These are phyloP conservation scores for Drosophila helvetica DNA, from an alignment of 2,888 invertebrate genomes.

Conservation along the genomic window DNA sequence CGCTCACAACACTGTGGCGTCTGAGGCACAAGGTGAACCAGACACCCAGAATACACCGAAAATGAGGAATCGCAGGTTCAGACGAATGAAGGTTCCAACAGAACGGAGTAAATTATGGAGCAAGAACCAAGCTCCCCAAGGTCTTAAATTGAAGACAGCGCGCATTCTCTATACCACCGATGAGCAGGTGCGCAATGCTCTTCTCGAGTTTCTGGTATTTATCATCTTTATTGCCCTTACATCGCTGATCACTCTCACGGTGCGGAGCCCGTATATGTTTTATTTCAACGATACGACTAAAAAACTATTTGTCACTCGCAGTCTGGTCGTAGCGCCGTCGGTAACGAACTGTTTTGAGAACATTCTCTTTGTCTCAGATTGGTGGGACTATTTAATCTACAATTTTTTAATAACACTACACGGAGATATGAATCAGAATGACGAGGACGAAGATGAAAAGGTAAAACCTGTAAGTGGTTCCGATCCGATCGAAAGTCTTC, in stretches of 20 bases:
- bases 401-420: constrained; percentile 64
- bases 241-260: constrained; percentile 61
- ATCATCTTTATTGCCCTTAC: constrained; percentile 67
- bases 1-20: no score
- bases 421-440: constrained; percentile 43
- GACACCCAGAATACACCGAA: no score
- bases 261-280: constrained; percentile 65
- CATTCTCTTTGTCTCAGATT: constrained; percentile 64
- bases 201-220: constrained; percentile 63
- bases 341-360: constrained; percentile 57
- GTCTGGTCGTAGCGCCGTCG: constrained; percentile 46
- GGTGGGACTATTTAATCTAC: constrained; percentile 64
- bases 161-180: constrained; percentile 62
- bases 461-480: no score
- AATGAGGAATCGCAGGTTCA: no score
- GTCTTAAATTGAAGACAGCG: constrained; percentile 8
- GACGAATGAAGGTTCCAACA: no score
- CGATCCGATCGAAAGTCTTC: background rate
- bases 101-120: background rate
- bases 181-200: constrained; percentile 69
- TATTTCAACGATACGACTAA: constrained; percentile 68
- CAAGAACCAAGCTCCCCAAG: background rate
- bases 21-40: no score
- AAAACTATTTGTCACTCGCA: constrained; percentile 55
- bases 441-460: background rate